Percentiles rank a stretch among this genome's conserved stretches.
phyloP scores from a whole-genome alignment of 2,888 invertebrate species.

The Clostera curtula region DNA sequence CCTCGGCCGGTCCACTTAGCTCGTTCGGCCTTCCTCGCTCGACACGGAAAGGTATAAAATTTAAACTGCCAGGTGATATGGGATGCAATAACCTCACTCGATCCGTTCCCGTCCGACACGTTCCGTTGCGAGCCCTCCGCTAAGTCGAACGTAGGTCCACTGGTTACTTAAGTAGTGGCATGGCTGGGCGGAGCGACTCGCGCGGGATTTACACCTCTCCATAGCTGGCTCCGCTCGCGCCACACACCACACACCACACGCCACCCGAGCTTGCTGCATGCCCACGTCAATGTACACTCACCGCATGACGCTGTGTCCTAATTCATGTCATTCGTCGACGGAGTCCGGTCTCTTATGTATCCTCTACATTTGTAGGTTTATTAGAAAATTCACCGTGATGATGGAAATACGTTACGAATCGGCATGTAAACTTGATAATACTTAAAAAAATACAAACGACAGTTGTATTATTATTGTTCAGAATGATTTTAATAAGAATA shows the following conservation, averaged over 20 bases:
- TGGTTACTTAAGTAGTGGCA: constrained; percentile 12
- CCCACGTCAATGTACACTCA: constrained; percentile 57
- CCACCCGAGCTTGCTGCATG: constrained; percentile 66
- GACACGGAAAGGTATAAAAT: constrained; percentile 75
- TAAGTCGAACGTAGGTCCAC: constrained; percentile 15
- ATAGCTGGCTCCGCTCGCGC: constrained; percentile 73
- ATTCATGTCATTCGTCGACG: too few relatives aligned
- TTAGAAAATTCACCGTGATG: too few relatives aligned
- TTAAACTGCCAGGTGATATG: constrained; percentile 73
- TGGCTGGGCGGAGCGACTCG: constrained; percentile 46
- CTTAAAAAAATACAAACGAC: too few relatives aligned
- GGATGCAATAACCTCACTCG: constrained; percentile 68
- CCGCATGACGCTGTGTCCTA: constrained; percentile 67
- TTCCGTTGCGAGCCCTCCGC: constrained; percentile 55
- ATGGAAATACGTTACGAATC: too few relatives aligned
- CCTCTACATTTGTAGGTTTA: too few relatives aligned
- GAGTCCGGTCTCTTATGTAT: too few relatives aligned
- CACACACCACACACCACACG: constrained; percentile 52
- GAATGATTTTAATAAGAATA: too few relatives aligned
- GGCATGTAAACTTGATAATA: too few relatives aligned
- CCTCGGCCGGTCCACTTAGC: constrained; percentile 71
- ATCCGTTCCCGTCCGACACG: constrained; percentile 55
- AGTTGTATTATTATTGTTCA: too few relatives aligned
- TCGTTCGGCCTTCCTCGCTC: constrained; percentile 73
- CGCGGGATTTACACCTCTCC: constrained; percentile 47